Base-by-base conservation (phyloP, 2,888 invertebrate genomes). In the Herminia tarsipennalis region DNA sequence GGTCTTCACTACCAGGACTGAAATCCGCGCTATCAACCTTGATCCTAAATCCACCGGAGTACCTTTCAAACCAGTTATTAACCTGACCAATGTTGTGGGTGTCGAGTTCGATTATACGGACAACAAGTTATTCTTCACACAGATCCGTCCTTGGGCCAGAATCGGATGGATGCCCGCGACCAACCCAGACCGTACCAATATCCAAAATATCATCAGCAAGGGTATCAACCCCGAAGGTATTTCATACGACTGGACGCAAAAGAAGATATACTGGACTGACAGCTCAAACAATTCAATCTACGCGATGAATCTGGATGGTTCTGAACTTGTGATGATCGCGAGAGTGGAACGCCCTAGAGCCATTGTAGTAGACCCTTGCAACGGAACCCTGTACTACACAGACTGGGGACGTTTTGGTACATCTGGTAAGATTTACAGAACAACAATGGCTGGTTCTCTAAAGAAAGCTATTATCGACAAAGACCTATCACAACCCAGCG, bases 201-300 rank as follows among this genome's bases (percentile, higher is more conserved):
- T 95, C 3, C 94, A 93, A 30, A 94, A 94, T 41, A 94, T 97
- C 1, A 93, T 96, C 20, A 94, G 86, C 62, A 95, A 95, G 73
- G 96, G 96, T 13, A 97, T 98, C 40, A 98, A 97, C 83, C 98
- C 98, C 0, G 98, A 98, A 81, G 98, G 98, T 2, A 96, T 98
- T 53, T 97, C 98, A 0, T 98, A 98, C 76, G 99, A 99, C 77
- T 99, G 99, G 99, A 97, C 99, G 0, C 98, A 98, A 65, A 96
- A 97, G 78, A 99, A 98, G 81, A 94, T 99, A 22, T 99, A 99
- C 82, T 99, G 98, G 98, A 98, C 99, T 0, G 99, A 99, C 73
- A 97, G 98, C 17, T 96, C 96, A 0, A 98, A 98, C 67, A 97
- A 97, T 69, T 97, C 97, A 6, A 98, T 98, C 42, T 98, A 98